These are phyloP conservation scores for Ammodytes dubius DNA, from an alignment of 2,113 vertebrate species.

Conservation along the genomic window DNA sequence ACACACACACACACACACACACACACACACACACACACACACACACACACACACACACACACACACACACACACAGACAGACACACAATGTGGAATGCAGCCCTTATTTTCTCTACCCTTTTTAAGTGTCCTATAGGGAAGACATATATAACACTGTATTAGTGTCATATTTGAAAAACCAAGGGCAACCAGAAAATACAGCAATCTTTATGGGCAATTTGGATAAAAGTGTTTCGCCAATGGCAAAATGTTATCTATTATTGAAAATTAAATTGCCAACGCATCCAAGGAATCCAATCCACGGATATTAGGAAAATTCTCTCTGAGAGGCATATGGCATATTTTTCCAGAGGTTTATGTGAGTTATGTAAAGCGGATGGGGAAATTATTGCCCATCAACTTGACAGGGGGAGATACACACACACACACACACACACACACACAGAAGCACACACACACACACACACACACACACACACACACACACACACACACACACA, in stretches of 20 bases:
- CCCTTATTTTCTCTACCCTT: background rate
- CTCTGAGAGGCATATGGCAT: conserved; percentile 45
- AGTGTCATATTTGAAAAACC: conserved; percentile 16
- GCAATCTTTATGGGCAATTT: background rate
- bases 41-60: too few species aligned
- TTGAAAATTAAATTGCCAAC: conserved; percentile 52
- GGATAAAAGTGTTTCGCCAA: conserved; percentile 15
- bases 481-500: too few species aligned
- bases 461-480: too few species aligned
- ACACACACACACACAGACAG: conserved; percentile 4
- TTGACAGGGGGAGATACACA: conserved; percentile 34
- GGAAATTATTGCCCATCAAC: conserved; percentile 52
- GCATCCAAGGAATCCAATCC: conserved; percentile 12
- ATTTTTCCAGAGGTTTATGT: conserved; percentile 65
- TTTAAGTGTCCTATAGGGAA: conserved; percentile 32
- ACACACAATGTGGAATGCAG: background rate
- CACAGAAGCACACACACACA: too few species aligned
- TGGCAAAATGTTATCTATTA: conserved; percentile 46
- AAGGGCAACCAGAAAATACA: conserved; percentile 14
- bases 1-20: too few species aligned
- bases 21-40: too few species aligned
- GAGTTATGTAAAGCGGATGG: conserved; percentile 57
- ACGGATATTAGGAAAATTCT: conserved; percentile 44
- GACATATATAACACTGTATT: conserved; percentile 29
- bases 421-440: too few species aligned